Evolutionary conservation across 2,113 vertebrate species (phyloP).

Genomic region (Rutilus rutilus): DNA sequence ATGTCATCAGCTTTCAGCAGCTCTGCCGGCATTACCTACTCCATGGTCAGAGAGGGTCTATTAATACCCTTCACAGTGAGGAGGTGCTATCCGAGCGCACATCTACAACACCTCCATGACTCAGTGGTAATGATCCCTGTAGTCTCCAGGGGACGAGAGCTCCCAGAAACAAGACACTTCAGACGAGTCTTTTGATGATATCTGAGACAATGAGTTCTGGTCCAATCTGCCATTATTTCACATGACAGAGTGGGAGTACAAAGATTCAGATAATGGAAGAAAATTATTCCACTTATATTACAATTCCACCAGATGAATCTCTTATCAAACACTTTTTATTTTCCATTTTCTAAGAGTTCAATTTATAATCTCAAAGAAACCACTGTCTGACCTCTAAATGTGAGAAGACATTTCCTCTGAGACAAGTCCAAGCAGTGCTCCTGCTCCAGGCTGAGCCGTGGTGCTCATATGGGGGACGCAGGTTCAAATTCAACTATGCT

Average conservation of each 20-base stretch:
- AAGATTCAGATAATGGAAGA: neutral
- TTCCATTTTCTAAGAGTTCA: neutral
- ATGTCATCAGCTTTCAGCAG: constrained; percentile 2
- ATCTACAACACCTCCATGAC: constrained; percentile 19
- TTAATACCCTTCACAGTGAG: constrained; percentile 19
- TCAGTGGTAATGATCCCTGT: constrained; percentile 36
- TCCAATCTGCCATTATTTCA: neutral
- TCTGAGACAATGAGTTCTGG: constrained; percentile 7
- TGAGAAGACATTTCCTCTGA: neutral
- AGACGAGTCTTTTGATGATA: constrained; percentile 20
- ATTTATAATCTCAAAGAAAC: constrained; percentile 9
- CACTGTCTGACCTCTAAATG: neutral
- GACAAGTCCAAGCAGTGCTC: neutral
- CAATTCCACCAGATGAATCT: neutral
- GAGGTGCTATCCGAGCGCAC: constrained; percentile 11
- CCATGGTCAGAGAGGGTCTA: constrained; percentile 27
- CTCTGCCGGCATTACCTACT: neutral
- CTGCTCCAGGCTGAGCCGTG: neutral
- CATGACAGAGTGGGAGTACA: neutral
- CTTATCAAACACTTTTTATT: constrained; percentile 7
- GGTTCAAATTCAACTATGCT: neutral
- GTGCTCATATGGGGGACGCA: neutral
- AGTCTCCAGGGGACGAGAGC: constrained; percentile 7
- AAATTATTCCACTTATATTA: constrained; percentile 16
- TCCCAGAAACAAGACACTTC: constrained; percentile 24